These are phyloP conservation scores for Calephelis perditalis DNA, from an alignment of 2,888 invertebrate species.

Conservation along the genomic window DNA sequence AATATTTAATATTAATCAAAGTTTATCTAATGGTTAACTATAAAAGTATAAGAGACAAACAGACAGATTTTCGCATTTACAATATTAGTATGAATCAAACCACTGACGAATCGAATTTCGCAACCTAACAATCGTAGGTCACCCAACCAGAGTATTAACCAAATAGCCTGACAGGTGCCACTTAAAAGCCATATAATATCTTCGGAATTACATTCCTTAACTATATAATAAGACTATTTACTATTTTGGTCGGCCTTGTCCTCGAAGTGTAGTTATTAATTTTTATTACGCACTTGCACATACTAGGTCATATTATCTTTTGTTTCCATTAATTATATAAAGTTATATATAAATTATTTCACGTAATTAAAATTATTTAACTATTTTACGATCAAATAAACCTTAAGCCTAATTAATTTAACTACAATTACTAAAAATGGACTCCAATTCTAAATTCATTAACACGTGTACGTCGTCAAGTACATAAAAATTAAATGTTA, in stretches of 20 bases:
- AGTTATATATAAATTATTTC: neutral
- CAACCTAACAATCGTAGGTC: conserved; percentile 26
- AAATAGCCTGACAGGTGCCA: conserved; percentile 32
- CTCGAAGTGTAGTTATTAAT: conserved; percentile 19
- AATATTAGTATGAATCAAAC: neutral
- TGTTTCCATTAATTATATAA: conserved; percentile 5
- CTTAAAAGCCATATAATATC: conserved; percentile 16
- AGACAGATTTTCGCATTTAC: too few relatives aligned
- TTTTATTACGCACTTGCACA: neutral
- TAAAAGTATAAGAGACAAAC: too few relatives aligned
- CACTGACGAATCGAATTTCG: conserved; percentile 26
- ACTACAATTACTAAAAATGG: too few relatives aligned
- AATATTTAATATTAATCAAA: too few relatives aligned
- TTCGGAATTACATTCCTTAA: conserved; percentile 27
- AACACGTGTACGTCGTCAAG: too few relatives aligned
- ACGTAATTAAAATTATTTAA: too few relatives aligned
- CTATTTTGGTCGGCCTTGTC: conserved; percentile 27
- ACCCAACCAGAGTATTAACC: conserved; percentile 30
- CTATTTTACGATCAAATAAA: too few relatives aligned
- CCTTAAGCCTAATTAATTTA: too few relatives aligned
- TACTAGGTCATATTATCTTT: neutral
- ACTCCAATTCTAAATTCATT: too few relatives aligned
- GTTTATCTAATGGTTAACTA: too few relatives aligned
- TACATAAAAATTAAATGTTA: too few relatives aligned
- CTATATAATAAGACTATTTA: conserved; percentile 20